Conservation (phyloP, 1,140 invertebrate species). For the Lamellibrachia luymesi region DNA sequence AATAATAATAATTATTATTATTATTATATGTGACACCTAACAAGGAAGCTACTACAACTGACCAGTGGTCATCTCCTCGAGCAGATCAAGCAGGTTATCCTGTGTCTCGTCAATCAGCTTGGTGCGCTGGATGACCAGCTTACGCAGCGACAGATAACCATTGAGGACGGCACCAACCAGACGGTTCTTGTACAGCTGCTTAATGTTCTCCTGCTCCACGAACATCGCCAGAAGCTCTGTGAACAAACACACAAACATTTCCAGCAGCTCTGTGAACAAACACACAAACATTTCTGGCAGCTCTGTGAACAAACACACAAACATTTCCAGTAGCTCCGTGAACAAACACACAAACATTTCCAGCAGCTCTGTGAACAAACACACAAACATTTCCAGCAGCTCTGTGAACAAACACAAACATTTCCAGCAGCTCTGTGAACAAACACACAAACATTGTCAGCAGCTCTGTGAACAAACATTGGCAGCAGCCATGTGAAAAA, state of each 20-base stretch:
- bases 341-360: constrained; percentile 65
- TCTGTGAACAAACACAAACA: constrained; percentile 47
- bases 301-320: constrained; percentile 61
- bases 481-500: background rate
- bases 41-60: background rate
- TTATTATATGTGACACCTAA: background rate
- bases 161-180: constrained; percentile 86
- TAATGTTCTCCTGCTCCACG: constrained; percentile 67
- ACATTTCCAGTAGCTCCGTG: background rate
- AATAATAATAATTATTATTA: too few relatives aligned
- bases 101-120: constrained; percentile 95
- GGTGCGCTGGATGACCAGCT: constrained; percentile 90
- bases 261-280: constrained; percentile 71
- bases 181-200: constrained; percentile 84
- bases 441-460: constrained; percentile 69
- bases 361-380: constrained; percentile 83
- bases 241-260: constrained; percentile 69
- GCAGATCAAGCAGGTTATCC: constrained; percentile 86
- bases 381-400: constrained; percentile 55
- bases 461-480: constrained; percentile 75
- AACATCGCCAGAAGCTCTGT: constrained; percentile 83
- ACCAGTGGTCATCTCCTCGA: constrained; percentile 96
- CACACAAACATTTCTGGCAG: background rate
- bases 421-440: too few relatives aligned
- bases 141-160: constrained; percentile 86